Base-by-base conservation (phyloP, 2,797 vertebrate genomes). In the Channa striata region DNA sequence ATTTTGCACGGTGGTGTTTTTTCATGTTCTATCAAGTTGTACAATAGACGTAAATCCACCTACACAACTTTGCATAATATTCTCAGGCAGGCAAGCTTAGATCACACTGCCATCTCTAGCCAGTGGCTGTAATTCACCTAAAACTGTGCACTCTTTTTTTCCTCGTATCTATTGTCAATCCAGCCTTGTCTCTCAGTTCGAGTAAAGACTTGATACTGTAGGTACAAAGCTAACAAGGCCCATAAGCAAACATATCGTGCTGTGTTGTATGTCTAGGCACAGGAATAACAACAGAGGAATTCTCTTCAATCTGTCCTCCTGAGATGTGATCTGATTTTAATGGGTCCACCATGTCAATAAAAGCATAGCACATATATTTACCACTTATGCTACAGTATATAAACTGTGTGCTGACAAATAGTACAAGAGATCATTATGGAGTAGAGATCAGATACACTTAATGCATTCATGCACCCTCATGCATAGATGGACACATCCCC, bases 291-390 rank as follows among this genome's bases (percentile, higher is more conserved):
- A 63, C 59, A 64, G 36, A 54, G 58, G 56, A 47, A 57, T 48
- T 72, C 61, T 82, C 74, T 58, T 42, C 66, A 62, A 82, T 75
- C 63, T 80, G 73, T 80, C 61, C 57, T 78, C 37, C 33, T 58
- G 69, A 72, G 70, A 84, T 84, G 61, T 81, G 75, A 91, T 92
- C 82, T 71, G 84, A 80, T 86, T 90, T 89, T 90, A 89, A 92
- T 84, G 86, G 91, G 77, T 71, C 19, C 42, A 48, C 72, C 52
- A 87, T 87, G 86, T 89, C 84, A 90, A 80, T 86, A 81, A 83
- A 88, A 87, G 73, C 63, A 23, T 52, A 42, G 66, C 79, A 74
- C 63, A 58, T 70, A 44, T 78, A 74, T 89, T 85, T 85, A 81
- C 68, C 63, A 78, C 67, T 72, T 80, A 61, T 60, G 57, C 40